These are phyloP conservation scores for Cheilosia impressa DNA, from an alignment of 2,888 invertebrate species.

Conservation along the genomic window DNA sequence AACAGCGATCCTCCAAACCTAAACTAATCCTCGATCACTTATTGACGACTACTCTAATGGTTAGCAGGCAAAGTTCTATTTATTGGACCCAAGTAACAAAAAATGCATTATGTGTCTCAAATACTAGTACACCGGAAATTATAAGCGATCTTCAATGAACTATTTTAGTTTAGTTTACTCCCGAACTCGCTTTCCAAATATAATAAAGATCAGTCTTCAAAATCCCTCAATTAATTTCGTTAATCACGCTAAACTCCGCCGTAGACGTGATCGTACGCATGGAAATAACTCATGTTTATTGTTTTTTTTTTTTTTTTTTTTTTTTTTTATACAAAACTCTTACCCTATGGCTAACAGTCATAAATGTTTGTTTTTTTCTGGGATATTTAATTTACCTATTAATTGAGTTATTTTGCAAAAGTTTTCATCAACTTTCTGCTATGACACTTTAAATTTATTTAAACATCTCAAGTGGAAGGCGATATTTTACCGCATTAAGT, in stretches of 20 bases:
- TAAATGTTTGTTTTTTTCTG: neutral
- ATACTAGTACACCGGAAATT: too few relatives aligned
- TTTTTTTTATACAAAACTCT: neutral
- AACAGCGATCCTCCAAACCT: too few relatives aligned
- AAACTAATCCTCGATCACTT: too few relatives aligned
- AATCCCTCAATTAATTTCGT: neutral
- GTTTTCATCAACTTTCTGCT: conserved; percentile 8
- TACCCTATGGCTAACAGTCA: neutral
- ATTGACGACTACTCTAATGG: too few relatives aligned
- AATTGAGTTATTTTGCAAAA: neutral
- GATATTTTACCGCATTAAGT: conserved; percentile 4
- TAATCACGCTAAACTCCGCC: neutral
- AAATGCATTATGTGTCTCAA: too few relatives aligned
- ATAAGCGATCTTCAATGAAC: too few relatives aligned
- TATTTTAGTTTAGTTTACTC: too few relatives aligned
- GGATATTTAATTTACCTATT: neutral
- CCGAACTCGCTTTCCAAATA: too few relatives aligned
- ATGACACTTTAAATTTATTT: neutral
- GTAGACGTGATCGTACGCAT: neutral
- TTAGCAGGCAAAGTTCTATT: too few relatives aligned
- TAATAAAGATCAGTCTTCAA: neutral
- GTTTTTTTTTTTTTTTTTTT: neutral
- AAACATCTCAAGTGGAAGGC: conserved; percentile 2
- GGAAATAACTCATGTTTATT: neutral
- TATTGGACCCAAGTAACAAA: too few relatives aligned